A percentile compares a stretch with the other conserved stretches of the same genome.
Conservation (phyloP, 1,140 invertebrate species). For the Papilio polytes region DNA sequence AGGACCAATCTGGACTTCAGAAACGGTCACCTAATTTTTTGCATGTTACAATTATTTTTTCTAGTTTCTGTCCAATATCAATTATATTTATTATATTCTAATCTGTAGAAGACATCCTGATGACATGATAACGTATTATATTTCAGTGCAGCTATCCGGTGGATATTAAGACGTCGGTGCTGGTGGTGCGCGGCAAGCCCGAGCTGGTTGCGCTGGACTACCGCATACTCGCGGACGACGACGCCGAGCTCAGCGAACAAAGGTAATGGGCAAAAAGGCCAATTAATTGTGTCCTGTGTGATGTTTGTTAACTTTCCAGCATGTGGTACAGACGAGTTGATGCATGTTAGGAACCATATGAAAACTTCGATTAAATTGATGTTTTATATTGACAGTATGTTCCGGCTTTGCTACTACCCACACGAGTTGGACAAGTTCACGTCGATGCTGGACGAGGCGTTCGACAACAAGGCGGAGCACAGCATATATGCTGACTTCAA, state of each 20-base stretch:
- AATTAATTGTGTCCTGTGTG: not conserved
- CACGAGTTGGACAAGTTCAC: constrained; percentile 90
- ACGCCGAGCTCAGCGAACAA: constrained; percentile 63
- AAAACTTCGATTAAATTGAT: not conserved
- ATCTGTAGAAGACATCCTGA: not conserved
- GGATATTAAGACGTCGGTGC: constrained; percentile 92
- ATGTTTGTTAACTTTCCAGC: not conserved
- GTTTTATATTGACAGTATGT: constrained; percentile 86
- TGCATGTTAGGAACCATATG: no score
- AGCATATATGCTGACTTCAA: constrained; percentile 93
- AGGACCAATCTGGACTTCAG: not conserved
- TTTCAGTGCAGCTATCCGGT: constrained; percentile 90
- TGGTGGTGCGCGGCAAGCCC: constrained; percentile 89
- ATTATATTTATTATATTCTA: no score
- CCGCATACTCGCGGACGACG: constrained; percentile 85
- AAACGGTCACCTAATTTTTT: no score
- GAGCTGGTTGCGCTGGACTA: constrained; percentile 92
- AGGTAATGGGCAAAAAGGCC: constrained; percentile 48
- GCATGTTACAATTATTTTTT: no score
- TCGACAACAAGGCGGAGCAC: constrained; percentile 87
- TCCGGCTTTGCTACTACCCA: constrained; percentile 94
- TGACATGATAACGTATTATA: not conserved
- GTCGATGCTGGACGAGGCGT: constrained; percentile 88
- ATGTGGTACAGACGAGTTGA: no score
- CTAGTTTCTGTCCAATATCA: no score